A percentile compares a stretch with the other conserved stretches of the same genome.
These are phyloP conservation scores for Ruditapes philippinarum DNA, from an alignment of 1,140 invertebrate genomes.

Conservation along the genomic window DNA sequence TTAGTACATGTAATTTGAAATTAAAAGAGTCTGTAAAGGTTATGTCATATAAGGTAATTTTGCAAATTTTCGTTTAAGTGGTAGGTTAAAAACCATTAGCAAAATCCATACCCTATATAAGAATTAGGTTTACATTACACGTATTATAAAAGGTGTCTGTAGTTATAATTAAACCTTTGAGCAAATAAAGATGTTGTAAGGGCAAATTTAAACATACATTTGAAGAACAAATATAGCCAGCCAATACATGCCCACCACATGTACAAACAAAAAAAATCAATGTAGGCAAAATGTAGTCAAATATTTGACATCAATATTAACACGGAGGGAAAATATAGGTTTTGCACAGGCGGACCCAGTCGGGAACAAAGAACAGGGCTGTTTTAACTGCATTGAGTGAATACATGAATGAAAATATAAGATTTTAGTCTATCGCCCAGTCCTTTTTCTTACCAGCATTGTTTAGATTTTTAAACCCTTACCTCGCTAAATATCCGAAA, in stretches of 20 bases:
- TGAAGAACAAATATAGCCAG: background rate
- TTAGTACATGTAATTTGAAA: no score
- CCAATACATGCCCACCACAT: background rate
- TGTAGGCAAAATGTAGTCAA: background rate
- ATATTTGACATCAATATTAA: background rate
- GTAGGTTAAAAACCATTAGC: no score
- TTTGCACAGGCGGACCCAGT: background rate
- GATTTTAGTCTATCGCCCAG: background rate
- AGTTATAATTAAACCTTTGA: background rate
- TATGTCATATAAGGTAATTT: no score
- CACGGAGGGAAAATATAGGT: background rate
- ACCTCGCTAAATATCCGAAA: background rate
- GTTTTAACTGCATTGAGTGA: no score
- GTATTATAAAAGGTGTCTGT: no score
- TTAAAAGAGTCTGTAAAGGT: no score
- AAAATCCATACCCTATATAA: no score
- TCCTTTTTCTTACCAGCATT: background rate
- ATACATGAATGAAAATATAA: background rate
- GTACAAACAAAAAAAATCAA: background rate
- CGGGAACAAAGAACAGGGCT: background rate
- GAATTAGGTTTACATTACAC: no score
- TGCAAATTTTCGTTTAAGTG: no score
- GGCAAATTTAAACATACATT: conserved; percentile 2
- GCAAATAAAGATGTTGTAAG: background rate
- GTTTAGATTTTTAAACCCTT: background rate